Evolutionary conservation across 2,113 vertebrate genomes (phyloP).

Genomic region (Paedocypris sp.): DNA sequence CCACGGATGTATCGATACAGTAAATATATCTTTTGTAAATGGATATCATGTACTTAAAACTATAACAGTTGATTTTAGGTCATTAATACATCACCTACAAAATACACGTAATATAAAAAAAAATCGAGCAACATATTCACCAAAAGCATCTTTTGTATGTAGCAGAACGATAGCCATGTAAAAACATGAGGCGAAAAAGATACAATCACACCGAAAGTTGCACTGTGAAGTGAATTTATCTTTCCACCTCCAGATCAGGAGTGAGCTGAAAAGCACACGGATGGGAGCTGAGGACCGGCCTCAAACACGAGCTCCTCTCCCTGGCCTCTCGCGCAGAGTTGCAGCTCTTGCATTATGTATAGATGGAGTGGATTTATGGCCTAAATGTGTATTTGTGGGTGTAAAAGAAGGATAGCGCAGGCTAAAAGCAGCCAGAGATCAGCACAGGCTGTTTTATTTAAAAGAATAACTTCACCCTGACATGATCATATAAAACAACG

Average conservation of each 20-base stretch:
- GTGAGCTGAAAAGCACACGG: neutral
- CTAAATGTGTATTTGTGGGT: conserved; percentile 28
- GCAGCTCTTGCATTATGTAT: conserved; percentile 27
- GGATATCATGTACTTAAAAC: too few species aligned
- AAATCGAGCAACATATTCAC: too few species aligned
- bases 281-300: neutral
- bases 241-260: neutral
- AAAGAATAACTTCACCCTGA: neutral
- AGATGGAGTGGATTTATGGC: conserved; percentile 21
- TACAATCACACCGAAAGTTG: neutral
- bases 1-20: too few species aligned
- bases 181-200: neutral
- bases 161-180: neutral
- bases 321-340: neutral
- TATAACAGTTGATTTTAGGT: too few species aligned
- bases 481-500: neutral
- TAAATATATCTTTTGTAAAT: too few species aligned
- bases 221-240: neutral
- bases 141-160: too few species aligned
- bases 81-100: too few species aligned
- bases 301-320: neutral
- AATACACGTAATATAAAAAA: too few species aligned
- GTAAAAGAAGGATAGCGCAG: conserved; percentile 11
- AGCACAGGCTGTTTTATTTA: neutral
- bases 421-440: conserved; percentile 19